Percentiles rank a stretch among this genome's conserved stretches.
These are phyloP conservation scores for Chaetura pelagica DNA, from an alignment of 2,113 vertebrate genomes.

Conservation along the genomic window DNA sequence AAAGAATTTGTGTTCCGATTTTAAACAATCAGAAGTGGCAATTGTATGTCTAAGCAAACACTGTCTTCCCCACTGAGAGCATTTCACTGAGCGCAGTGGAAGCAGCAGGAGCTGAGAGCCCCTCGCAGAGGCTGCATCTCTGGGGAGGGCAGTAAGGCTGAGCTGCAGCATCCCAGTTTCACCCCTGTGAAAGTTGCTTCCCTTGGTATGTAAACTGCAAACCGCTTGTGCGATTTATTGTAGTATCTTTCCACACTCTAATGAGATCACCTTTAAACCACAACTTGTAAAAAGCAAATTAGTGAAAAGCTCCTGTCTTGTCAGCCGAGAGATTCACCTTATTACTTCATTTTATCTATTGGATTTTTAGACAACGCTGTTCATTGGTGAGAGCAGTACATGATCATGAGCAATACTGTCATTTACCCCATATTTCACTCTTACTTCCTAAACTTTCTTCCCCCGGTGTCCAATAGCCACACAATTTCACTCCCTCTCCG, in stretches of 20 bases:
- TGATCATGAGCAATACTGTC: neutral
- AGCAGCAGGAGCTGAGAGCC: neutral
- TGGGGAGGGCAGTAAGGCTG: neutral
- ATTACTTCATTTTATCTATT: neutral
- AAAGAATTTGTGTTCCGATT: neutral
- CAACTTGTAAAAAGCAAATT: neutral
- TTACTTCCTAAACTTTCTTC: neutral
- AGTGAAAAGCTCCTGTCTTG: neutral
- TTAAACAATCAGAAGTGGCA: neutral
- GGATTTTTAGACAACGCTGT: neutral
- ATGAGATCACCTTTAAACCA: neutral
- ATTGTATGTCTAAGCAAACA: neutral
- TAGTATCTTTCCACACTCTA: neutral
- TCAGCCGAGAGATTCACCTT: neutral
- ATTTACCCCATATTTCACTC: neutral
- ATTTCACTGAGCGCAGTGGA: neutral
- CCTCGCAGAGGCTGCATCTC: neutral
- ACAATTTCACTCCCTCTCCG: neutral
- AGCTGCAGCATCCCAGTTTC: neutral
- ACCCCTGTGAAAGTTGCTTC: neutral
- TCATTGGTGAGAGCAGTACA: neutral
- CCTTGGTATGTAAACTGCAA: neutral
- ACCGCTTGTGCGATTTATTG: neutral
- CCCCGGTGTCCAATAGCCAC: accelerated
- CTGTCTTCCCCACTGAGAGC: accelerated